Evolutionary conservation across 2,888 invertebrate species (phyloP), one percentile per base, ranked within the genome.

Genomic region (Eurytoma californica): DNA sequence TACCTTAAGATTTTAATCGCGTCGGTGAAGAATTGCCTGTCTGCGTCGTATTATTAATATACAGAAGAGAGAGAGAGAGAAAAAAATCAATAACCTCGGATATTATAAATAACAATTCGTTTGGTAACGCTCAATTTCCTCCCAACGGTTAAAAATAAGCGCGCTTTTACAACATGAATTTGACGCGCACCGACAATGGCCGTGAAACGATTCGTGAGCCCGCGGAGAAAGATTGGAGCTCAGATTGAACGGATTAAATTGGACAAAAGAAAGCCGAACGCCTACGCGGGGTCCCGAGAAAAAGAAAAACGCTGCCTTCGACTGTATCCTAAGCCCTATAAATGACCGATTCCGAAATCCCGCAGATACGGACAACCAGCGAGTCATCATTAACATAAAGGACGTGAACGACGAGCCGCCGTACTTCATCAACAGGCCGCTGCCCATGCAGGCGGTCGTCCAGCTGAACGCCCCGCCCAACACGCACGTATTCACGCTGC

Each of bases 321-420:
- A 14, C 28, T 16, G 39, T 4, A 13, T 7, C 39, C 9, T 39
- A 39, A 39, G 39, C 39, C 39, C 39, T 12, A 58, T 70, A 24
- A 47, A 69, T 49, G 47, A 39, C 18, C 16, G 28, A 47, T 63
- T 67, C 24, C 30, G 39, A 39, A 60, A 39, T 57, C 39, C 24
- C 94, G 79, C 94, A 97, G 96, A 96, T 90, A 97, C 97, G 85
- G 98, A 98, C 92, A 97, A 97, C 91, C 97, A 98, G 90, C 94
- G 98, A 72, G 97, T 98, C 73, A 97, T 97, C 84, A 97, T 98
- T 88, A 96, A 96, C 91, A 96, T 98, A 83, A 96, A 96, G 88
- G 98, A 98, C 91, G 96, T 98, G 73, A 98, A 98, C 91, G 98
- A 99, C 90, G 99, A 99, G 90, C 95, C 96, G 0, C 98, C 99